A percentile compares a stretch with the other conserved stretches of the same genome.
phyloP scores from a whole-genome alignment of 2,888 invertebrate species.

The Hemistola chrysoprasaria region DNA sequence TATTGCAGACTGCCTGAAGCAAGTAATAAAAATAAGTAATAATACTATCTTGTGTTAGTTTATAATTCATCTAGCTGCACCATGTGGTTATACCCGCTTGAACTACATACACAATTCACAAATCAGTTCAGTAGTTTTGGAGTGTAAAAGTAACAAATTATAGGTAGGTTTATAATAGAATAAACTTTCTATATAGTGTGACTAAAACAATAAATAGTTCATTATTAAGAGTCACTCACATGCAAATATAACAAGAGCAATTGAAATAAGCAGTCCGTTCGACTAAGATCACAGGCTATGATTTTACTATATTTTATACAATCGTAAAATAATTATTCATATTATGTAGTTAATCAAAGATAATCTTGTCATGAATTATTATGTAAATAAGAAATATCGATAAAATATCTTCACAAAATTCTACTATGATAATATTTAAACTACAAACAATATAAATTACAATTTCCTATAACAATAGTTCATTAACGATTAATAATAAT shows the following conservation, averaged over 20 bases:
- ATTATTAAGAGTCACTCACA: conserved; percentile 6
- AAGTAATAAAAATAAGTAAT: conserved; percentile 15
- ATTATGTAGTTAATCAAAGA: conserved; percentile 35
- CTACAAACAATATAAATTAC: conserved; percentile 70
- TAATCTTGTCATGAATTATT: conserved; percentile 52
- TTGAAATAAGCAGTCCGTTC: conserved; percentile 44
- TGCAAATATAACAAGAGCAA: conserved; percentile 29
- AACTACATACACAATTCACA: no score
- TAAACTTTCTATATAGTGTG: conserved; percentile 12
- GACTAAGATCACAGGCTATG: conserved; percentile 40
- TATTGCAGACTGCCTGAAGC: conserved; percentile 33
- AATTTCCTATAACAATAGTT: conserved; percentile 61
- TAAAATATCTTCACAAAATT: conserved; percentile 54
- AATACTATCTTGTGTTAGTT: no score
- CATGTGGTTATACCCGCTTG: no score
- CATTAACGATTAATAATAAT: conserved; percentile 41
- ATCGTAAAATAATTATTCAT: conserved; percentile 33
- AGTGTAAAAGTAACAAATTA: no score
- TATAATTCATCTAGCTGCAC: no score
- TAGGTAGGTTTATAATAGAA: no score
- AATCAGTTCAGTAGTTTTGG: no score
- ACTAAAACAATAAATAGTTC: conserved; percentile 12
- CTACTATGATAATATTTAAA: conserved; percentile 44
- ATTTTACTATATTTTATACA: conserved; percentile 30
- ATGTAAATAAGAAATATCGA: conserved; percentile 47